Percentiles rank a stretch among this genome's conserved stretches.
These are phyloP conservation scores for Anthophora plumipes DNA, from an alignment of 2,888 invertebrate genomes.

Conservation along the genomic window DNA sequence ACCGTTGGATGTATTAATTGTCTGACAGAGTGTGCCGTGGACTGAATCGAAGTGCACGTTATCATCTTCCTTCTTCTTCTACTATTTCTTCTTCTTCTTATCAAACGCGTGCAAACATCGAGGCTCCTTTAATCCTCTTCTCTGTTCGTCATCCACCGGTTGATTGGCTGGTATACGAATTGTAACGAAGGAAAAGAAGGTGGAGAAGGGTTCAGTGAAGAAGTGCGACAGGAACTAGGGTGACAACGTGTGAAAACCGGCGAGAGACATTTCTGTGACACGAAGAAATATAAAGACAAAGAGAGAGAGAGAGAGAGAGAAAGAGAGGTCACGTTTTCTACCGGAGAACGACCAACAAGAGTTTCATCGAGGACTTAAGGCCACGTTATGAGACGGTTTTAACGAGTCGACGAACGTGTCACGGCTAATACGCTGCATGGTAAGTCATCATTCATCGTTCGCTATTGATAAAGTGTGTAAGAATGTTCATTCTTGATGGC, in stretches of 20 bases:
- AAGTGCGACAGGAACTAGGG: conserved; percentile 58
- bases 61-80: neutral
- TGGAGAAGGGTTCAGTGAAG: conserved; percentile 62
- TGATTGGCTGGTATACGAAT: conserved; percentile 1
- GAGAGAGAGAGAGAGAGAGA: too few relatives aligned
- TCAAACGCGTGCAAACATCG: too few relatives aligned
- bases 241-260: conserved; percentile 53
- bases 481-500: too few relatives aligned
- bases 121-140: too few relatives aligned
- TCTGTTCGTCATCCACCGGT: neutral
- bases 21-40: conserved; percentile 7
- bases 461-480: neutral
- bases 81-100: too few relatives aligned
- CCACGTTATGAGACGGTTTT: conserved; percentile 69
- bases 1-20: neutral
- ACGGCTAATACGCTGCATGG: conserved; percentile 67
- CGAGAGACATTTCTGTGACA: conserved; percentile 39
- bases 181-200: conserved; percentile 15
- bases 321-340: conserved; percentile 50
- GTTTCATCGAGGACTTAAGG: conserved; percentile 50
- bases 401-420: conserved; percentile 49
- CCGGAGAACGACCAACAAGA: conserved; percentile 25
- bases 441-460: conserved; percentile 47
- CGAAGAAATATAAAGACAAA: too few relatives aligned
- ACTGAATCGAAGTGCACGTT: neutral